A percentile compares a stretch with the other conserved stretches of the same genome.
Evolutionary conservation across 1,140 invertebrate species (phyloP).

Genomic region (Plodia interpunctella): DNA sequence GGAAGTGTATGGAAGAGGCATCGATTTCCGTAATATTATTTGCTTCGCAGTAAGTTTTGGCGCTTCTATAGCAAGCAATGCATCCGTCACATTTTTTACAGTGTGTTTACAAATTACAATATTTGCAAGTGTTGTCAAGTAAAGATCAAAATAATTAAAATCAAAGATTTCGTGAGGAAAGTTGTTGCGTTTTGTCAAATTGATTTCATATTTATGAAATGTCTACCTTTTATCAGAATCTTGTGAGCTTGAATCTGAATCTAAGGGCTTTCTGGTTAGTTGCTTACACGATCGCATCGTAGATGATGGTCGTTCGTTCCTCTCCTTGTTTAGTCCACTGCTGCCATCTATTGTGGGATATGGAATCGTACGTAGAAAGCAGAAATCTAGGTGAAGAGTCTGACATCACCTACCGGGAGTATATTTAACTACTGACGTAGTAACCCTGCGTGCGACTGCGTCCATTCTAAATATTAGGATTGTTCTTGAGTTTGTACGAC

Average conservation of each 20-base stretch:
- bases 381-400: conserved; percentile 73
- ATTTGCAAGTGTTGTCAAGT: not conserved
- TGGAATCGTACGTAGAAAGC: conserved; percentile 51
- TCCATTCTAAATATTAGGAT: conserved; percentile 41
- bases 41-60: conserved; percentile 4
- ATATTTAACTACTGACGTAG: conserved; percentile 73
- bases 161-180: too few relatives aligned
- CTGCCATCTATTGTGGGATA: conserved; percentile 63
- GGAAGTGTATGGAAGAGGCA: not conserved
- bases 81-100: not conserved
- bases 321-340: conserved; percentile 45
- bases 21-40: not conserved
- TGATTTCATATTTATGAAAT: too few relatives aligned
- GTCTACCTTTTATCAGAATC: too few relatives aligned
- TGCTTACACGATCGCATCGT: not conserved
- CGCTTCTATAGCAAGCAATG: not conserved
- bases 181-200: too few relatives aligned
- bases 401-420: conserved; percentile 70
- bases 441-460: conserved; percentile 51
- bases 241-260: too few relatives aligned
- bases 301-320: conserved; percentile 12
- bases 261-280: too few relatives aligned
- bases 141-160: too few relatives aligned
- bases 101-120: not conserved
- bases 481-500: conserved; percentile 28